phyloP scores from a whole-genome alignment of 2,113 vertebrate genomes.

The Notothenia rossii region DNA sequence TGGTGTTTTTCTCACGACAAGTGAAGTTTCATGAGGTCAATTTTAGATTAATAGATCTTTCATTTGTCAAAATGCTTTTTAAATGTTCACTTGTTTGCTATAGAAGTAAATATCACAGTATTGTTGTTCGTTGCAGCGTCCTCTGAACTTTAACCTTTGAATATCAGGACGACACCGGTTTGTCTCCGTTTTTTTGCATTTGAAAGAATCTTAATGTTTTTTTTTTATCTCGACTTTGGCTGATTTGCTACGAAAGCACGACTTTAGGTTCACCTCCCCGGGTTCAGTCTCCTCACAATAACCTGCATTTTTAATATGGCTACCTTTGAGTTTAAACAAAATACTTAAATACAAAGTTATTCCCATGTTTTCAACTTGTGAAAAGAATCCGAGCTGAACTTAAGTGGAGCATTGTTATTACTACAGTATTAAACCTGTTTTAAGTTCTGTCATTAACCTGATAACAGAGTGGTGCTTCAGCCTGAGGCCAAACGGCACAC shows the following conservation, averaged over 20 bases:
- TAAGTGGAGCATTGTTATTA: neutral
- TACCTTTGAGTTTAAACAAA: neutral
- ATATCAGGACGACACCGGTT: neutral
- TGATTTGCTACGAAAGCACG: constrained; percentile 11
- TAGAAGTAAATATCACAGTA: constrained; percentile 5
- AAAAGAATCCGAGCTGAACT: constrained; percentile 3
- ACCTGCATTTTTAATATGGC: constrained; percentile 56
- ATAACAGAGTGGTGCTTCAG: constrained; percentile 32
- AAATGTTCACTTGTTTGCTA: neutral
- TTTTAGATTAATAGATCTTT: too few relatives aligned
- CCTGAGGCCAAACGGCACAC: constrained; percentile 45
- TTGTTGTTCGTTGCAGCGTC: constrained; percentile 1
- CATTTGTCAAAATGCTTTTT: neutral
- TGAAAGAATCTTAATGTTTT: neutral
- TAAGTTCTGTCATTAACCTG: constrained; percentile 39
- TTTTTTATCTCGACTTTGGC: constrained; percentile 26
- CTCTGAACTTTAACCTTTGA: constrained; percentile 6
- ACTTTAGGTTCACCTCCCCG: neutral
- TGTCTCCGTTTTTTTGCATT: neutral
- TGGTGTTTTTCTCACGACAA: too few relatives aligned
- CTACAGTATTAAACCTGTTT: constrained; percentile 41
- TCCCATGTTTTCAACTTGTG: neutral
- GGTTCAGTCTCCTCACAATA: neutral
- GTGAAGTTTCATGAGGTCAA: too few relatives aligned
- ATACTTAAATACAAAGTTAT: neutral